These are phyloP conservation scores for Camptogramma bilineatum DNA, from an alignment of 2,888 invertebrate species.

Conservation along the genomic window DNA sequence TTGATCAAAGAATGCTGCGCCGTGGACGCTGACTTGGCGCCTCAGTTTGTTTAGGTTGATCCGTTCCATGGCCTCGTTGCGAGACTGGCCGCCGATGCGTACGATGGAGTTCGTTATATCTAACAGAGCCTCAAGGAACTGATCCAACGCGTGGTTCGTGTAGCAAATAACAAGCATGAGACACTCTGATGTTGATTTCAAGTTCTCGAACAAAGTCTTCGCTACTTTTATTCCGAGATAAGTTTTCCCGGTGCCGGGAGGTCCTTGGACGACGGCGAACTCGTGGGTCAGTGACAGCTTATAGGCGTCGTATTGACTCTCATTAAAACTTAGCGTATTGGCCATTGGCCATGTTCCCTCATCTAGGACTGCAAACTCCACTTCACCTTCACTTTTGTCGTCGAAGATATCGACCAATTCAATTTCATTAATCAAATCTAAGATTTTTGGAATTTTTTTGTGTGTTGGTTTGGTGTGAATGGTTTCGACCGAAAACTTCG, in stretches of 20 bases:
- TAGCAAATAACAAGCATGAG: conserved; percentile 91
- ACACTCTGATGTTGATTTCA: conserved; percentile 48
- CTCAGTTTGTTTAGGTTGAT: conserved; percentile 76
- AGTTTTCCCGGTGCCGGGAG: conserved; percentile 95
- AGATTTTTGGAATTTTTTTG: not conserved
- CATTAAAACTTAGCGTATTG: conserved; percentile 83
- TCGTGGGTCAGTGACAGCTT: conserved; percentile 88
- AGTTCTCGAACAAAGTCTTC: conserved; percentile 87
- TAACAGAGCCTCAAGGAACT: conserved; percentile 90
- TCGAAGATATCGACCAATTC: not conserved
- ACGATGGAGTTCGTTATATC: conserved; percentile 85
- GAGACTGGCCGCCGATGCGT: conserved; percentile 89
- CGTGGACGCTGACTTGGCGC: conserved; percentile 24
- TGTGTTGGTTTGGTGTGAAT: not conserved
- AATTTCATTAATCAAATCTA: conserved; percentile 11
- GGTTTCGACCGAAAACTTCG: conserved; percentile 38
- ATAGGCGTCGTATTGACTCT: conserved; percentile 88
- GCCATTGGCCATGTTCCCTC: conserved; percentile 78
- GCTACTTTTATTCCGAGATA: conserved; percentile 91
- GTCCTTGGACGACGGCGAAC: conserved; percentile 92
- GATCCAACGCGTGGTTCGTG: conserved; percentile 94
- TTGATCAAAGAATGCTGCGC: conserved; percentile 50
- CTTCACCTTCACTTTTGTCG: conserved; percentile 6
- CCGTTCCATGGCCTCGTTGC: conserved; percentile 73
- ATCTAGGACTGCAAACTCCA: conserved; percentile 54